These are phyloP conservation scores for Eupsilia transversa DNA, from an alignment of 2,888 invertebrate genomes.

Conservation along the genomic window DNA sequence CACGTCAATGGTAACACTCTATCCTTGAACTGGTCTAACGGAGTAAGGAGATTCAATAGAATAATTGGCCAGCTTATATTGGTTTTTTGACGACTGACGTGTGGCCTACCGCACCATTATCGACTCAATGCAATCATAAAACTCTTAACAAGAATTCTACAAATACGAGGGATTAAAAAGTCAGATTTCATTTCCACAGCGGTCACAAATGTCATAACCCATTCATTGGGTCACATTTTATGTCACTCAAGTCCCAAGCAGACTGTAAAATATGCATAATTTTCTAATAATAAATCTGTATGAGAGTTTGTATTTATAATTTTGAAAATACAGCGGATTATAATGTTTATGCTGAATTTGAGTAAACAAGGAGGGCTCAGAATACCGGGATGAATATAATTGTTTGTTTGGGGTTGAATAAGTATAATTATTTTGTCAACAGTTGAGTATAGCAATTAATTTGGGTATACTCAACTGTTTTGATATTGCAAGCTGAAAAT, in stretches of 20 bases:
- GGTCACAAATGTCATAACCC: constrained; percentile 38
- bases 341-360: constrained; percentile 54
- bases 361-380: constrained; percentile 41
- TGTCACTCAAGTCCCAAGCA: constrained; percentile 53
- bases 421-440: constrained; percentile 52
- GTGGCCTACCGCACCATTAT: not conserved
- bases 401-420: constrained; percentile 39
- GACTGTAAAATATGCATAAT: constrained; percentile 64
- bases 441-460: constrained; percentile 56
- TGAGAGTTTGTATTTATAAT: constrained; percentile 58
- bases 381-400: constrained; percentile 42
- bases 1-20: too few relatives aligned
- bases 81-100: too few relatives aligned
- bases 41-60: too few relatives aligned
- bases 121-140: not conserved
- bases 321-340: constrained; percentile 54
- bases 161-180: constrained; percentile 40
- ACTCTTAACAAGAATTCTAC: constrained; percentile 12
- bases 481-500: constrained; percentile 39
- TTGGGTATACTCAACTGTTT: constrained; percentile 37
- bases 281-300: constrained; percentile 62
- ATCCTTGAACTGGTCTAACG: too few relatives aligned
- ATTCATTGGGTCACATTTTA: constrained; percentile 58
- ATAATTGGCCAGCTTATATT: too few relatives aligned
- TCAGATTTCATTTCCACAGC: constrained; percentile 13